Evolutionary conservation across 2,113 vertebrate species (phyloP).

Genomic region (Neodontobutis hainanensis): DNA sequence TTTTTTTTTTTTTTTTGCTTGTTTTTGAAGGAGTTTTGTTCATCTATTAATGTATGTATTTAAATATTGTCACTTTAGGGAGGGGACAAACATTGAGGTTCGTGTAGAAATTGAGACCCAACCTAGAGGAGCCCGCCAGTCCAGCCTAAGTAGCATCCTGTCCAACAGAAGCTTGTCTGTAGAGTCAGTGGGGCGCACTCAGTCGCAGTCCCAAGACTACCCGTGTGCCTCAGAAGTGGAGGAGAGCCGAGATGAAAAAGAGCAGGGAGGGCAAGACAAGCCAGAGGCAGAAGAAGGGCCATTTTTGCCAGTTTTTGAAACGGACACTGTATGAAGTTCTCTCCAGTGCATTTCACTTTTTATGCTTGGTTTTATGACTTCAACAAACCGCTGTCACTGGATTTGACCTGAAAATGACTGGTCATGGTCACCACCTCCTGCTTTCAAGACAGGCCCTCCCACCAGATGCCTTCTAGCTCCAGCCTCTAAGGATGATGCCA

Average conservation of each 20-base stretch:
- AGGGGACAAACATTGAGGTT: slow-evolving; percentile 83
- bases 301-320: slow-evolving; percentile 62
- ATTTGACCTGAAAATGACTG: slow-evolving; percentile 45
- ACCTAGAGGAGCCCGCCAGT: slow-evolving; percentile 72
- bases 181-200: slow-evolving; percentile 78
- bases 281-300: slow-evolving; percentile 53
- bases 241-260: slow-evolving; percentile 39
- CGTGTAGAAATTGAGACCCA: slow-evolving; percentile 83
- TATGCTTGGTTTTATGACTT: slow-evolving; percentile 39
- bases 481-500: slow-evolving; percentile 55
- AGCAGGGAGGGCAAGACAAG: slow-evolving; percentile 36
- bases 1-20: not conserved
- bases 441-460: slow-evolving; percentile 62
- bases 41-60: not conserved
- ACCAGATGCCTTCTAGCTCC: slow-evolving; percentile 77
- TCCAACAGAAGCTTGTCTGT: slow-evolving; percentile 82
- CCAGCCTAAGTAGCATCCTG: slow-evolving; percentile 81
- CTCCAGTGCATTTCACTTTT: slow-evolving; percentile 13
- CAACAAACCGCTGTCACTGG: slow-evolving; percentile 7
- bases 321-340: slow-evolving; percentile 66
- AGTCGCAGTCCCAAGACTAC: slow-evolving; percentile 75
- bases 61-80: slow-evolving; percentile 63
- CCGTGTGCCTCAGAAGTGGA: slow-evolving; percentile 70
- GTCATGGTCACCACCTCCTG: slow-evolving; percentile 45
- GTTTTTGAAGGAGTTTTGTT: not conserved